A percentile compares a stretch with the other conserved stretches of the same genome.
Evolutionary conservation across 2,797 vertebrate species (phyloP).

Genomic region (Lerista edwardsae): DNA sequence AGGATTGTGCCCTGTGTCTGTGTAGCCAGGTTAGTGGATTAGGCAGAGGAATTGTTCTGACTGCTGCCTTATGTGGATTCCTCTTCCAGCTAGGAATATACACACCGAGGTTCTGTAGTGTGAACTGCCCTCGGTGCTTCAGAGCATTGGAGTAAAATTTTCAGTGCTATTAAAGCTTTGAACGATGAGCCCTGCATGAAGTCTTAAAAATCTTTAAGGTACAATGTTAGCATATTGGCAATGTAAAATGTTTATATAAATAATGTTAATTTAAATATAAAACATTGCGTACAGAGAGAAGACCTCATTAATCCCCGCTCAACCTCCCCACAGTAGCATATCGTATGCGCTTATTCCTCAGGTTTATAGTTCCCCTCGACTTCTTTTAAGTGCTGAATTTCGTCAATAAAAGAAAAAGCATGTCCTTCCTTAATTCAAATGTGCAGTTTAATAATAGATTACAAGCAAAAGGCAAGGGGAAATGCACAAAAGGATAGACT

Average conservation of each 20-base stretch:
- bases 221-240: neutral
- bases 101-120: neutral
- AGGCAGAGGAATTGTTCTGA: no score
- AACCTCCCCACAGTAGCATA: neutral
- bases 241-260: constrained; percentile 3
- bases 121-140: neutral
- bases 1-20: no score
- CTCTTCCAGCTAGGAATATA: neutral
- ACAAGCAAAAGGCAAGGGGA: constrained; percentile 34
- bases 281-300: neutral
- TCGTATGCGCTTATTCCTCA: neutral
- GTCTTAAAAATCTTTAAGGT: neutral
- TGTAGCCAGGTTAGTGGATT: neutral
- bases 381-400: constrained; percentile 11
- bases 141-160: neutral
- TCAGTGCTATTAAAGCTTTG: constrained; percentile 8
- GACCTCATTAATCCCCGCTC: neutral
- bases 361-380: neutral
- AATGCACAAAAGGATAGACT: constrained; percentile 21
- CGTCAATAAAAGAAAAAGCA: constrained; percentile 20
- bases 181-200: neutral
- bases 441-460: constrained; percentile 56
- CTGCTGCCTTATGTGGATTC: neutral
- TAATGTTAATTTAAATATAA: neutral
- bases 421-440: constrained; percentile 50